A percentile compares a stretch with the other conserved stretches of the same genome.
phyloP scores from a whole-genome alignment of 2,113 vertebrate species.

The Meleagris gallopavo region DNA sequence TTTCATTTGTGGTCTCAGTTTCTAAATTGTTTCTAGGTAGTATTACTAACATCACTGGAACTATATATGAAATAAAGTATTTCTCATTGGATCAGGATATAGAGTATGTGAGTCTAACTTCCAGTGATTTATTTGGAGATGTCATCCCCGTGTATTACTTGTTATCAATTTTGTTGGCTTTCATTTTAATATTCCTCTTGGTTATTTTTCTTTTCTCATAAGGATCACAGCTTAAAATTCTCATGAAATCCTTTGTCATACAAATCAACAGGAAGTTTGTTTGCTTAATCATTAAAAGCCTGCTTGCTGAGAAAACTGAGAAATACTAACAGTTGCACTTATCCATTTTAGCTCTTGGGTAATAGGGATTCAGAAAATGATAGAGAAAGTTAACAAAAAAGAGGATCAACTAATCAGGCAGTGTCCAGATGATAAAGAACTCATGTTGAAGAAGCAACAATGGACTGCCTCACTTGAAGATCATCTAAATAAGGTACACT shows the following conservation, averaged over 20 bases:
- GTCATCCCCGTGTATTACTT: not conserved
- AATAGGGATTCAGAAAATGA: conserved; percentile 78
- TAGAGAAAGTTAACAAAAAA: conserved; percentile 77
- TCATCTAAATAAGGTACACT: conserved; percentile 82
- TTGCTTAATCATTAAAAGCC: not conserved
- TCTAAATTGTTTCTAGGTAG: not conserved
- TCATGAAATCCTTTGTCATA: not conserved
- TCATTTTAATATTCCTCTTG: not conserved
- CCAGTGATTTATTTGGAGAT: not conserved
- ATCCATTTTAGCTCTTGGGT: conserved; percentile 72
- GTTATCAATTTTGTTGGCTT: not conserved
- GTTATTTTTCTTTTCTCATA: conserved; percentile 1
- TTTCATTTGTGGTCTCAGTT: not conserved
- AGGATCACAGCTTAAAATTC: not conserved
- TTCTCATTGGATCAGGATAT: not conserved
- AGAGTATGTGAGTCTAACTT: not conserved
- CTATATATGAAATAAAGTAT: not conserved
- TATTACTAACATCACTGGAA: not conserved
- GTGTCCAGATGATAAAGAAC: conserved; percentile 69
- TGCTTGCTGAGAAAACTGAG: not conserved
- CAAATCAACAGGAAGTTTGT: not conserved
- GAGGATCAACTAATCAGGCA: conserved; percentile 74
- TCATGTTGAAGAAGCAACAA: conserved; percentile 76
- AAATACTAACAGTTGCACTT: conserved; percentile 19
- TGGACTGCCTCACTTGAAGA: conserved; percentile 76